Percentiles rank a stretch among this genome's conserved stretches.
Evolutionary conservation across 2,113 vertebrate species (phyloP).

Genomic region (Sylvicapra grimmia): DNA sequence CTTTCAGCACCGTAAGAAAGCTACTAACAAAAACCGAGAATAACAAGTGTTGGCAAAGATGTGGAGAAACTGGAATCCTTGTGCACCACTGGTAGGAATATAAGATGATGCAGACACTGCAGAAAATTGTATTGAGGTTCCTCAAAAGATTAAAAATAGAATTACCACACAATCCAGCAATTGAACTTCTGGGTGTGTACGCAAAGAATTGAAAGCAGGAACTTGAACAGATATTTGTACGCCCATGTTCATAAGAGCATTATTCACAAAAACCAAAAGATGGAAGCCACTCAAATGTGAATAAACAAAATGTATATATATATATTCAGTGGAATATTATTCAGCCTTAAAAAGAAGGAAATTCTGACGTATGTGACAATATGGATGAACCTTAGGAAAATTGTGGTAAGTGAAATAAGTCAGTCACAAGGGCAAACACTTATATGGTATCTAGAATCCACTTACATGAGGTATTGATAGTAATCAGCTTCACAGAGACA

Average conservation of each 20-base stretch:
- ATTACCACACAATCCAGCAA: background rate
- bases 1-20: background rate
- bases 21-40: background rate
- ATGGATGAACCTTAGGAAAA: background rate
- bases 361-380: background rate
- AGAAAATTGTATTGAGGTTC: background rate
- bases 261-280: background rate
- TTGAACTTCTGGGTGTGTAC: background rate
- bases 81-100: background rate
- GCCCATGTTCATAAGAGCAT: background rate
- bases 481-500: background rate
- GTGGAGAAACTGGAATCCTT: background rate
- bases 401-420: background rate
- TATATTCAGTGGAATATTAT: background rate
- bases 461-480: background rate
- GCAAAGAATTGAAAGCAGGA: background rate
- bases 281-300: background rate
- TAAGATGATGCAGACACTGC: background rate
- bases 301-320: background rate
- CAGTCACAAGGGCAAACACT: background rate
- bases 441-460: background rate
- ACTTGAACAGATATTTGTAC: background rate
- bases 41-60: background rate
- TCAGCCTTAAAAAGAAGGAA: background rate
- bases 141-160: background rate